These are phyloP conservation scores for Copidosoma aretas DNA, from an alignment of 2,888 invertebrate species.

Conservation along the genomic window DNA sequence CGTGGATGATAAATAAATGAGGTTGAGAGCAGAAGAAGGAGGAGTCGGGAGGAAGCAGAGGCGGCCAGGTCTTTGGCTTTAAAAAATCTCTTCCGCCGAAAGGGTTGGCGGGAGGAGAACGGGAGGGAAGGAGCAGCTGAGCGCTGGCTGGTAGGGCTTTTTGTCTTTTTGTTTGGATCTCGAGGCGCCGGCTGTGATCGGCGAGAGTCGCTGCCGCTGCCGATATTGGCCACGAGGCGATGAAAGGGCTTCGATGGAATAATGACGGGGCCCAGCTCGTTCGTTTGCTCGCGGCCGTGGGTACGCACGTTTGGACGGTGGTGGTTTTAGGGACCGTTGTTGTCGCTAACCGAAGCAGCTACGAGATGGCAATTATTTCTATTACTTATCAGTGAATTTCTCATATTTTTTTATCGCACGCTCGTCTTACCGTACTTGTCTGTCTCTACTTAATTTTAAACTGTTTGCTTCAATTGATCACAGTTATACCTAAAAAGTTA, in stretches of 20 bases:
- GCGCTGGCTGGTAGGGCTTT: not conserved
- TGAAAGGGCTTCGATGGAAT: constrained; percentile 59
- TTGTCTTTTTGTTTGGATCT: no score
- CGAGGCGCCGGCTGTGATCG: not conserved
- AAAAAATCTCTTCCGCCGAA: constrained; percentile 38
- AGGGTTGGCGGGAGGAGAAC: constrained; percentile 23
- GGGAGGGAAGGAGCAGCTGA: constrained; percentile 21
- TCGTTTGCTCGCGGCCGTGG: constrained; percentile 46
- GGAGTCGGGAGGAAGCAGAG: constrained; percentile 3
- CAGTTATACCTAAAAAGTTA: no score
- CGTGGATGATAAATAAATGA: constrained; percentile 22
- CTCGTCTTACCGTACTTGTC: no score
- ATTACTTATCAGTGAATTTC: no score
- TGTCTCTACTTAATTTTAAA: no score
- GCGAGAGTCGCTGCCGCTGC: not conserved
- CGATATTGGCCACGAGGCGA: not conserved
- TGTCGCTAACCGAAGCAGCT: constrained; percentile 16
- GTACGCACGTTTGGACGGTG: constrained; percentile 29
- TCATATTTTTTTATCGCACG: no score
- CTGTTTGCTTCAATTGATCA: no score
- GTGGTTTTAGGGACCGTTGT: constrained; percentile 41
- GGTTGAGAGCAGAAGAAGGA: not conserved
- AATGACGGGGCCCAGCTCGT: constrained; percentile 58
- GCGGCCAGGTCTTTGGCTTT: not conserved
- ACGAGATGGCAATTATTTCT: no score